phyloP scores from a whole-genome alignment of 2,113 vertebrate species.

The Nematolebias whitei region DNA sequence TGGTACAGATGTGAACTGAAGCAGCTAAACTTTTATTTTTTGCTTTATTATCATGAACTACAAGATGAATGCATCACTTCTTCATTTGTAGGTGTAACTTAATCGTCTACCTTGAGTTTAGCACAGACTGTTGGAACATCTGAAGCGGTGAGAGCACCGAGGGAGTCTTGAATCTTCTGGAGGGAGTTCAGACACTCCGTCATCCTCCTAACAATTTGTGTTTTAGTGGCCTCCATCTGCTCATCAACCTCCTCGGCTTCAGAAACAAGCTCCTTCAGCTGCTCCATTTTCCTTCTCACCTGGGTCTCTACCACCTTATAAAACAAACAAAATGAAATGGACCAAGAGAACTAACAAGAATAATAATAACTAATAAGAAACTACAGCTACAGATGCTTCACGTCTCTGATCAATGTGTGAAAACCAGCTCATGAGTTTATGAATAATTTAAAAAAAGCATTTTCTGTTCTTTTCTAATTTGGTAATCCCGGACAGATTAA shows the following conservation, averaged over 20 bases:
- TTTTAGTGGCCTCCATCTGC: conserved; percentile 59
- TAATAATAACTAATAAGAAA: neutral
- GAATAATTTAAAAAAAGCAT: no score
- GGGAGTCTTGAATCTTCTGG: conserved; percentile 52
- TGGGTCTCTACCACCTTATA: conserved; percentile 79
- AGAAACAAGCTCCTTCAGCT: conserved; percentile 71
- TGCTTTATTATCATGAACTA: neutral
- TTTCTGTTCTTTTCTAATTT: no score
- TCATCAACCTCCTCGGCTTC: conserved; percentile 65
- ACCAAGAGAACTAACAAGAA: no score
- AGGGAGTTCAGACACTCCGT: conserved; percentile 53
- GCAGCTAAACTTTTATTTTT: neutral
- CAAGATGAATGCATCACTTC: neutral
- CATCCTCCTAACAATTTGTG: conserved; percentile 52
- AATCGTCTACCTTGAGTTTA: conserved; percentile 62
- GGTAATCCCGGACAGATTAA: no score
- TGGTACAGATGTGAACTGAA: no score
- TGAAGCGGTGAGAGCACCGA: conserved; percentile 39
- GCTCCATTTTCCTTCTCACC: conserved; percentile 68
- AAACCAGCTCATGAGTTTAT: no score
- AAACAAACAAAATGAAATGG: neutral
- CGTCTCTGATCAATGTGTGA: neutral
- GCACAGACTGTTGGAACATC: conserved; percentile 37
- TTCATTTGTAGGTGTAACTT: neutral
- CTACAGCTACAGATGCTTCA: neutral